Evolutionary conservation across 2,797 vertebrate genomes (phyloP).

Genomic region (Rhynchonycteris naso): DNA sequence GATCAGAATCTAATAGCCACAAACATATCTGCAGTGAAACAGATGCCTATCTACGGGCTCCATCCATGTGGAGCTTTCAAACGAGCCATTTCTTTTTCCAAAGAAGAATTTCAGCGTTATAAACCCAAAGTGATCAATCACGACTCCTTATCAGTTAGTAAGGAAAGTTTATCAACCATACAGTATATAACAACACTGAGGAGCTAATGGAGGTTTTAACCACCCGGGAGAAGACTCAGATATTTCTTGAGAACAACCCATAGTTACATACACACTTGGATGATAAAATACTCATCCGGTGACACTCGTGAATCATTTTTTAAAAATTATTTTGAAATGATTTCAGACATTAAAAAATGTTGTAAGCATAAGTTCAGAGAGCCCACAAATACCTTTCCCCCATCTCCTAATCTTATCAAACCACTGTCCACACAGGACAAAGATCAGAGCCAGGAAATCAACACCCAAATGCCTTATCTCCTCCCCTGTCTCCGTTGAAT

Average conservation of each 20-base stretch:
- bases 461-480: fast-evolving
- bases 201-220: neutral
- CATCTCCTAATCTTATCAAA: no score
- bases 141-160: neutral
- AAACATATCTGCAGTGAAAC: neutral
- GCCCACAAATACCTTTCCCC: neutral
- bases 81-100: neutral
- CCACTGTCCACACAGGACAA: fast-evolving
- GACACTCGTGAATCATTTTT: neutral
- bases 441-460: neutral
- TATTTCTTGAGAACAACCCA: neutral
- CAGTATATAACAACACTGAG: neutral
- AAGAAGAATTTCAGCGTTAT: neutral
- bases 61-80: neutral
- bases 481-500: no score
- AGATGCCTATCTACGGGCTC: neutral
- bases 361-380: no score
- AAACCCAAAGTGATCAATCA: neutral
- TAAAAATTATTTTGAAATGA: neutral
- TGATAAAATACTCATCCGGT: neutral
- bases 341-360: neutral
- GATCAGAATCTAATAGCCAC: neutral
- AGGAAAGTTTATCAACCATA: no score
- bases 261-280: neutral
- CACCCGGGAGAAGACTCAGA: neutral